Evolutionary conservation across 2,113 vertebrate genomes (phyloP).

Genomic region (Orycteropus afer): DNA sequence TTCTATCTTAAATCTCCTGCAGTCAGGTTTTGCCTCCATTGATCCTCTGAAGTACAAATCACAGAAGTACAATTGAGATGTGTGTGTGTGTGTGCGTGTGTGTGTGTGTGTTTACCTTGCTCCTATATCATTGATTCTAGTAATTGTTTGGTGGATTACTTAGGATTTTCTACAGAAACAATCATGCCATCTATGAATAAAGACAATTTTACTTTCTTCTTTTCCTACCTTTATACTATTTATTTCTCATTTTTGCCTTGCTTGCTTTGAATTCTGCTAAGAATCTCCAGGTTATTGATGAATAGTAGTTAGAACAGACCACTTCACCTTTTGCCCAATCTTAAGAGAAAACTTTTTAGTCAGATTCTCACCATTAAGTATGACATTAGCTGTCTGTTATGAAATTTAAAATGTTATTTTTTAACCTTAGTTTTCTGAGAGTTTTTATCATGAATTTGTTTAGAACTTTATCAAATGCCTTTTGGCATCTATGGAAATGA

Average conservation of each 20-base stretch:
- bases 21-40: background rate
- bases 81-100: too few species aligned
- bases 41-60: background rate
- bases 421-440: too few species aligned
- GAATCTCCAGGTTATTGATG: background rate
- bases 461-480: too few species aligned
- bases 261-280: background rate
- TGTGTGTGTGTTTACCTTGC: background rate
- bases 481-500: too few species aligned
- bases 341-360: background rate
- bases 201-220: too few species aligned
- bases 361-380: too few species aligned
- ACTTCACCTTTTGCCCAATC: background rate
- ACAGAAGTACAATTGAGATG: background rate
- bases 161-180: background rate
- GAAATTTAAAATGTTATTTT: too few species aligned
- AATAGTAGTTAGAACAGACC: background rate
- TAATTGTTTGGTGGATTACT: background rate
- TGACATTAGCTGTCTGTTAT: too few species aligned
- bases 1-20: background rate
- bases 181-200: background rate
- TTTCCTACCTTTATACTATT: background rate
- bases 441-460: too few species aligned
- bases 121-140: background rate
- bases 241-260: background rate